Evolutionary conservation across 2,797 vertebrate species (phyloP).

Genomic region (Distichodus sexfasciatus): DNA sequence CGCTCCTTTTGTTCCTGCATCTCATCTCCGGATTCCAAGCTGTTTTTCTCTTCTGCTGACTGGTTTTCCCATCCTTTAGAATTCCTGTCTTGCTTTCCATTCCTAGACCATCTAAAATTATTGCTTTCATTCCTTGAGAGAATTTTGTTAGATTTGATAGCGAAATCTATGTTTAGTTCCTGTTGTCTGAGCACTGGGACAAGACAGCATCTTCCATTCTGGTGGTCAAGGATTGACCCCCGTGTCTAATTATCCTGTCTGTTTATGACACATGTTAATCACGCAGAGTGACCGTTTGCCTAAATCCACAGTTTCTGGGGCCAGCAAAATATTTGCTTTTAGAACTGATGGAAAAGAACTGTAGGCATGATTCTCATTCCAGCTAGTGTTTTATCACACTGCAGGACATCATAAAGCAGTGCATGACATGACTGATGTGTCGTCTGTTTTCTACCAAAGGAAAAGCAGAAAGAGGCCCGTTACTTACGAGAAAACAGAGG

Average conservation of each 20-base stretch:
- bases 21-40: too few species aligned
- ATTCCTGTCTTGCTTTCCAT: too few species aligned
- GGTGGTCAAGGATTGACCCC: too few species aligned
- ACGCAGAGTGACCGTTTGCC: neutral
- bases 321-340: neutral
- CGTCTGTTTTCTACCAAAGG: conserved; percentile 62
- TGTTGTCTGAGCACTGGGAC: too few species aligned
- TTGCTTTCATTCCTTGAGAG: too few species aligned
- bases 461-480: conserved; percentile 86
- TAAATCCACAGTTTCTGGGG: neutral
- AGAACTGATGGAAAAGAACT: neutral
- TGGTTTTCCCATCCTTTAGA: too few species aligned
- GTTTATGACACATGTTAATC: neutral
- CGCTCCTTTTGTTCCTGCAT: too few species aligned
- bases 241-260: neutral
- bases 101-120: too few species aligned
- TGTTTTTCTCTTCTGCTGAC: too few species aligned
- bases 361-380: neutral
- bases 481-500: conserved; percentile 88
- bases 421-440: neutral
- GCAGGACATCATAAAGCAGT: neutral
- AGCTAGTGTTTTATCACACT: neutral
- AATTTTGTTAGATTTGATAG: too few species aligned
- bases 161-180: too few species aligned
- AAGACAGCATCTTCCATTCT: too few species aligned